Base-by-base conservation (phyloP, 2,888 invertebrate species). In the Barypeithes pellucidus region DNA sequence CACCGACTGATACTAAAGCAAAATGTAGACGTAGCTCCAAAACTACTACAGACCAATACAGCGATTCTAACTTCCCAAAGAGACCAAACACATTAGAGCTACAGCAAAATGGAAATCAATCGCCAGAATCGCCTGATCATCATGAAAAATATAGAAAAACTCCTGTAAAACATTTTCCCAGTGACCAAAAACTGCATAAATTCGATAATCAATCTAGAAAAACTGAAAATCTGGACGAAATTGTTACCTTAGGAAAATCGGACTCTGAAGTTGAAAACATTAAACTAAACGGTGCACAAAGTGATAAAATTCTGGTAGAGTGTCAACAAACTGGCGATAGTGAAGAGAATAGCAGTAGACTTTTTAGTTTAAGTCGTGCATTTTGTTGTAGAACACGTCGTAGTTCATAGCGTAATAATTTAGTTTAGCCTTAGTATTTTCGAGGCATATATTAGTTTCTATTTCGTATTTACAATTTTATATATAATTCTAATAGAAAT, bases 341-440 rank as follows among this genome's bases (percentile, higher is more conserved):
- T 33, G 65, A 70, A 24, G 73, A 77, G 76, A 81, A 83, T 41
- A 82, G 85, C 69, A 86, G 87, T 57, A 45, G 33, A 45, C 14
- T 72, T 18, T 88, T 88, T 78, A 87, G 86, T 81, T 87, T 89
- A 77, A 87, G 87, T 45, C 84, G 88, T 73, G 88, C 87, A 70
- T 88, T 88, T 86, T 89, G 89, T 81, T 89, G 89, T 78, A 83
- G 86, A 71, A 65, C 85, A 72, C 81, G 84, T 75, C 81, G 86
- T 71, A 85, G 85, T 68, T 86, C 85, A 77, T 85, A 84, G 83
- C 82, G 67, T 29, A 16, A 29, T 12, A 24, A 50, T n/a, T n/a
- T n/a, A 3, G 12, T 18, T 1, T 50, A 50, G 24, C 20, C 8
- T 45, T 18, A 16, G 14, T 3, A 45, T n/a, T 14, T 43, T 43